Evolutionary conservation across 2,888 invertebrate species (phyloP), one percentile per base, ranked within the genome.

Genomic region (Drosophila ezoana): DNA sequence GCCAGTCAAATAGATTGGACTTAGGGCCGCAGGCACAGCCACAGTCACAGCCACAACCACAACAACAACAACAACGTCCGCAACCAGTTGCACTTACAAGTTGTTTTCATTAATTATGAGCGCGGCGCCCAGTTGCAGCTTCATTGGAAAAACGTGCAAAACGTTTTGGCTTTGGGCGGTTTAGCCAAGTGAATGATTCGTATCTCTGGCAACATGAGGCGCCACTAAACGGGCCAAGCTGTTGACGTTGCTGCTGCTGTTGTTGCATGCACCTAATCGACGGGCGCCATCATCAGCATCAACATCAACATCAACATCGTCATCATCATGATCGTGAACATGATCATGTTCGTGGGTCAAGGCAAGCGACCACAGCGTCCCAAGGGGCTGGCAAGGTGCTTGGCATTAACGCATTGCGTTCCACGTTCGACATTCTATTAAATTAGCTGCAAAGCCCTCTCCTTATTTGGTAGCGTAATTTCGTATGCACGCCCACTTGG

Each of bases 111-210:
- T 85, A 85, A 85, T 89, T 85, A 89, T 85, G 87, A 84, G 81
- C 64, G 64, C 64, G 74, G 65, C 61, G 53, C 58, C 65, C 69
- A 44, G 58, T 32, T 23, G 76, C 82, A 56, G 74, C 76, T 89
- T 85, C 85, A 79, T 85, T 85, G 85, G 87, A 87, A 85, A 85
- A 89, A 89, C 85, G 89, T 85, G 89, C 87, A 89, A 81, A 88
- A 80, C 81, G 87, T 67, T 83, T 78, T 67, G 59, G 75, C 81
- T 64, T 10, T 40, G 51, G 78, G 89, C 69, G 74, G 64, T 66
- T 73, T 54, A 60, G 83, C 78, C 78, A 89, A 85, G 89, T 85
- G 85, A 85, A 85, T 85, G 85, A 85, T 85, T 89, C 79, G 72
- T 70, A 85, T 85, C 85, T 75, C 51, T 52, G 52, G 54, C 52